Evolutionary conservation across 2,797 vertebrate genomes (phyloP).

Genomic region (Scolopax bukidnonensis): DNA sequence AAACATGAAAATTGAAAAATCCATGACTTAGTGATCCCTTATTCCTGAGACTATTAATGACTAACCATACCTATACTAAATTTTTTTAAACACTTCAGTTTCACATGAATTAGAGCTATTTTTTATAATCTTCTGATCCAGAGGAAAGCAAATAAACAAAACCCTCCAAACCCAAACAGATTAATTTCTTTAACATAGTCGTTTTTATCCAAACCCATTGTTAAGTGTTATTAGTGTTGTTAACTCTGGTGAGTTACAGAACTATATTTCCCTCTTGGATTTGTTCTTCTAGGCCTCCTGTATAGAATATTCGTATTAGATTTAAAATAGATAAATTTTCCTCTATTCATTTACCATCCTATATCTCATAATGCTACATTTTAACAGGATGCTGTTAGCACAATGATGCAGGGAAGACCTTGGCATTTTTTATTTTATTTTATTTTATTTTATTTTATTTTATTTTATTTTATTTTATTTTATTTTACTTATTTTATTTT

Average conservation of each 20-base stretch:
- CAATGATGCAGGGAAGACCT: not conserved
- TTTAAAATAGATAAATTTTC: not conserved
- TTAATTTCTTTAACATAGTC: not conserved
- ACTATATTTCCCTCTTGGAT: not conserved
- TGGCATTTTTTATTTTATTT: not conserved
- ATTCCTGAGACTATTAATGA: not conserved
- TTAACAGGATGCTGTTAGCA: not conserved
- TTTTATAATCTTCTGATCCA: not conserved
- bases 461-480: not conserved
- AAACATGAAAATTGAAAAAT: not conserved
- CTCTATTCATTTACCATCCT: not conserved
- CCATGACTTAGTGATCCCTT: rapidly evolving
- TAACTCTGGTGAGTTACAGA: not conserved
- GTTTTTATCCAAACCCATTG: not conserved
- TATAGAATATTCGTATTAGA: not conserved
- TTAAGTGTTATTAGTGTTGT: not conserved
- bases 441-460: not conserved
- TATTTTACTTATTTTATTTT: constrained; percentile 12
- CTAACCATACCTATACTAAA: rapidly evolving
- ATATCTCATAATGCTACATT: not conserved
- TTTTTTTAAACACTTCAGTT: not conserved
- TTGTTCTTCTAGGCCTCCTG: not conserved
- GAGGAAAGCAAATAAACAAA: not conserved
- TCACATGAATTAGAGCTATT: not conserved
- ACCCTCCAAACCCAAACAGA: rapidly evolving